These are phyloP conservation scores for Ivindomyrus marchei DNA, from an alignment of 2,113 vertebrate genomes.

Conservation along the genomic window DNA sequence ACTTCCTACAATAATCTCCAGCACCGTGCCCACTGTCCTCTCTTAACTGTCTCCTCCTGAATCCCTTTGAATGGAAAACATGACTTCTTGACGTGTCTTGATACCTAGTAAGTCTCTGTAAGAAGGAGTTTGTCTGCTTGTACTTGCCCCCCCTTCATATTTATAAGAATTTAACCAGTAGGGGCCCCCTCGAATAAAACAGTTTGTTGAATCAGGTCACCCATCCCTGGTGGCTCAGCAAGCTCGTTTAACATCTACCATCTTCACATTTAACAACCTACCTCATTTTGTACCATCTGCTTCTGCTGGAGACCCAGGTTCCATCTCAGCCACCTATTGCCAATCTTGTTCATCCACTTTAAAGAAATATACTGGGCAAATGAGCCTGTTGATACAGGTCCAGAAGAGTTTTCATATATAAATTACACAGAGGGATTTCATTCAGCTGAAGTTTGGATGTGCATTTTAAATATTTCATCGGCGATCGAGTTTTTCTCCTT, in stretches of 20 bases:
- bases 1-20: neutral
- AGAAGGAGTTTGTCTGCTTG: neutral
- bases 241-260: neutral
- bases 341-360: conserved; percentile 10
- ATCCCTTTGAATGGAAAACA: neutral
- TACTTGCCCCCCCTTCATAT: neutral
- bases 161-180: neutral
- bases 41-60: neutral
- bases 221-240: neutral
- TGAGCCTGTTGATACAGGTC: conserved; percentile 21
- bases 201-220: conserved; percentile 14
- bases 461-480: neutral
- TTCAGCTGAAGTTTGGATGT: neutral
- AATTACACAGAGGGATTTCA: conserved; percentile 2
- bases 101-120: neutral
- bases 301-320: neutral
- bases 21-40: neutral
- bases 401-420: conserved; percentile 6
- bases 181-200: neutral
- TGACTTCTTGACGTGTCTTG: neutral
- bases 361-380: conserved; percentile 36
- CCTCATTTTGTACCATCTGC: conserved; percentile 17
- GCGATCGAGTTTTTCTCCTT: neutral
- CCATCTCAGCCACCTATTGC: conserved; percentile 10
- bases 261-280: conserved; percentile 12